phyloP scores from a whole-genome alignment of 2,113 vertebrate species.

The Xiphorhynchus elegans region DNA sequence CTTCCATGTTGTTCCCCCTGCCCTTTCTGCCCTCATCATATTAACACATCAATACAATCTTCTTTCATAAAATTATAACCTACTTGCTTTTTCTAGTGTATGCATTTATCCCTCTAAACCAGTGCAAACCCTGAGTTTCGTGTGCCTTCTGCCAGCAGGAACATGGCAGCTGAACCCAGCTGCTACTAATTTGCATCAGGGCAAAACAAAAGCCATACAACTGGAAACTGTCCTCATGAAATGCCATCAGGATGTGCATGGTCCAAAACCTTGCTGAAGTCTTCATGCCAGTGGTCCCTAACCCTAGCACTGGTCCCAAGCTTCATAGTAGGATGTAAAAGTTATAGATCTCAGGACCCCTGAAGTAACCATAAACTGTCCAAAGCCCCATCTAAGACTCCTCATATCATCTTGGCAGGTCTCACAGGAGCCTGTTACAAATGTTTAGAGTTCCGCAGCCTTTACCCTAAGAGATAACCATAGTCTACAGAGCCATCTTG shows the following conservation, averaged over 20 bases:
- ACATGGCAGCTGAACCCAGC: background rate
- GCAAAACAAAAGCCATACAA: background rate
- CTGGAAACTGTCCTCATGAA: background rate
- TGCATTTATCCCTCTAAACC: background rate
- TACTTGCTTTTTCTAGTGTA: background rate
- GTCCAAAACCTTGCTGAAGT: background rate
- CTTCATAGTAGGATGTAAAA: background rate
- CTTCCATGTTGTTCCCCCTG: background rate
- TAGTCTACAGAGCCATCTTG: background rate
- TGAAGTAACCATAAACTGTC: background rate
- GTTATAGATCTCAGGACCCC: background rate
- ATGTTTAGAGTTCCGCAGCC: background rate
- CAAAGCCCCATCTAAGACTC: background rate
- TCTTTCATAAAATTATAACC: background rate
- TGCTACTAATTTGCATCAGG: background rate
- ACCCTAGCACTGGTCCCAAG: background rate
- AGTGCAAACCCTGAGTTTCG: background rate
- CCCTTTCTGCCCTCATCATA: background rate
- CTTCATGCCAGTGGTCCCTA: background rate
- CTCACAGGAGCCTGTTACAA: background rate
- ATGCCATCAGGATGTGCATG: fast-evolving
- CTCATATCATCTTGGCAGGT: background rate
- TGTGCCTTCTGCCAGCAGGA: background rate
- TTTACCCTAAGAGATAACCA: background rate
- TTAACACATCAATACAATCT: background rate